Base-by-base conservation (phyloP, 2,797 vertebrate genomes). In the Clarias fuscus region DNA sequence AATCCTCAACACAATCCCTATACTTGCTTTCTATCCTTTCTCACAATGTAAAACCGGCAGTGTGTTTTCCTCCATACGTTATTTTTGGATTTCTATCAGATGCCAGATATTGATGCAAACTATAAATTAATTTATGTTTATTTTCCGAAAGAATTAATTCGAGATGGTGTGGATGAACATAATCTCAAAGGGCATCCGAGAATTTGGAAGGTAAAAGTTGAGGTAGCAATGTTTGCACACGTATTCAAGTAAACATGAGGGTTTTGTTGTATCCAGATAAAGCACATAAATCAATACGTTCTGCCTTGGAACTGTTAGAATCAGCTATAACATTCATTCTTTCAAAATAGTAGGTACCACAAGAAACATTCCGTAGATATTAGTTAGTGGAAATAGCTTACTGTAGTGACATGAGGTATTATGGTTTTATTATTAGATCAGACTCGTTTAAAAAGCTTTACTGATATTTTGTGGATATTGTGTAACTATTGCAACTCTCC, bases 171-270 rank as follows among this genome's bases (percentile, higher is more conserved):
- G 59, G 83, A 79, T 71, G 30, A 87, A 75, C 33, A 76, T 88
- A 90, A 90, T 89, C 89, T 90, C 88, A 85, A 77, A 88, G 85
- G 89, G 88, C 89, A 80, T 88, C 85, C 83, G 79, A 85, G 83
- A 58, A 84, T 89, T 87, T 87, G 89, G 86, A 76, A 82, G 72
- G 56, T 89, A 84, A 84, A 85, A 83, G 86, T 80, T 90, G 90
- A 91, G 90, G 90, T 91, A 91, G 88, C 67, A 86, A 82, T 71
- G 86, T 91, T 87, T 64, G 73, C 80, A 88, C 86, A 83, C 85
- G 88, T 89, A 88, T 90, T 91, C 88, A 91, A 89, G 88, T 87
- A 91, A 87, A 85, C 83, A 75, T 84, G 72, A 83, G 72, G 22
- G 27, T 84, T 87, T 80, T 22, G 61, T 85, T 81, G 76, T 75